Base-by-base conservation (phyloP, 2,113 vertebrate species). In the Brienomyrus longianalis region DNA sequence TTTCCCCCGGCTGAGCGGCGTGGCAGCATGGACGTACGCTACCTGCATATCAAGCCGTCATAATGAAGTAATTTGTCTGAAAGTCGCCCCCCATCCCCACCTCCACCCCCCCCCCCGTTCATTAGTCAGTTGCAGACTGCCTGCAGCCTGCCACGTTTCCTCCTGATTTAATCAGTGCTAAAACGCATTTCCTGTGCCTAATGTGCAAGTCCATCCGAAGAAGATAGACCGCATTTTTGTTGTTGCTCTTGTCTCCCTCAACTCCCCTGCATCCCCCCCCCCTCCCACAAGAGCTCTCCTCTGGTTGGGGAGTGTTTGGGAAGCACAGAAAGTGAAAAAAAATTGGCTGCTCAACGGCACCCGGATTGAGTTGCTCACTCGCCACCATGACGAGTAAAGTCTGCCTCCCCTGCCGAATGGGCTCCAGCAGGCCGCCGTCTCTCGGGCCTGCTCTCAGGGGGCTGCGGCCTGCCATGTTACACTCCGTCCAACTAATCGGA, bases 41-140 rank as follows among this genome's bases (percentile, higher is more conserved):
- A 91, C 90, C 91, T 92, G 95, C 95, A 96, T 96, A 96, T 94
- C 94, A 95, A 96, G 94, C 90, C 88, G 90, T 88, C 89, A 91
- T 96, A 96, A 96, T 96, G 96, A 95, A 95, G 94, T 95, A 92
- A 96, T 96, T 96, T 95, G 93, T 95, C 95, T 95, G 93, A 93
- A 93, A 95, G 94, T 94, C 92, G 93, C 94, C 92, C 92, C 95
- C 94, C 94, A 93, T 93, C 1, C 43, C 54, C 19, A 21, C 5
- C 43, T 4, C 23, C 27, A 5, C 74, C 91, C 92, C 94, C 93
- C 93, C 92, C 91, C 92, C 91, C 94, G 94, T 95, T 96, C 95
- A 96, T 96, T 95, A 96, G 93, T 94, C 93, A 95, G 92, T 94
- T 93, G 90, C 89, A 52, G 93, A 92, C 92, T 91, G 91, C 48